Evolutionary conservation across 2,888 invertebrate genomes (phyloP), one percentile per base, ranked within the genome.

Genomic region (Epiperipatus broadwayi): DNA sequence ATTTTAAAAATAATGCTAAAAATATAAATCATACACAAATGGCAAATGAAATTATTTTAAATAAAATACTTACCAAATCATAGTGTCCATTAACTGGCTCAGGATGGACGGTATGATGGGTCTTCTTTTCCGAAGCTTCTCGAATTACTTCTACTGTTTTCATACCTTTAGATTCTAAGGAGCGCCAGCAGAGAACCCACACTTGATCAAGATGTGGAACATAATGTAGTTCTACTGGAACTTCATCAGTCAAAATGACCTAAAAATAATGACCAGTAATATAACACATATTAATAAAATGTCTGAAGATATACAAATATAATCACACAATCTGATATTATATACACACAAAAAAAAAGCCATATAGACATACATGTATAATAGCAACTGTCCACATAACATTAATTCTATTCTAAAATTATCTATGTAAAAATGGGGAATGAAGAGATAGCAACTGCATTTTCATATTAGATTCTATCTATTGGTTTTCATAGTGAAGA

Each of bases 11-110:
- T n/a, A n/a, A n/a, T n/a, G n/a, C n/a, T n/a, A n/a, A n/a, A n/a
- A n/a, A n/a, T n/a, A n/a, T n/a, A n/a, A n/a, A n/a, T n/a, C n/a
- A n/a, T n/a, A n/a, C n/a, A n/a, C n/a, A n/a, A n/a, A n/a, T n/a
- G n/a, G n/a, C n/a, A n/a, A n/a, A n/a, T n/a, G n/a, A n/a, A n/a
- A n/a, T n/a, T n/a, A n/a, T n/a, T n/a, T n/a, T n/a, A n/a, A n/a
- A n/a, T n/a, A n/a, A n/a, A n/a, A n/a, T n/a, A n/a, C n/a, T n/a
- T 4, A 76, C 75, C 48, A 75, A 63, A 58, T 77, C 76, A 54
- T 76, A 76, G 53, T 75, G 73, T 10, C 75, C 74, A 50, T 75
- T 75, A 30, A 77, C 73, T 1, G 76, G 75, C 52, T 76, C 73
- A 2, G 73, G 73, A 53, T 74, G 73, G 2, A 73, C 72, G 1